phyloP scores from a whole-genome alignment of 2,888 invertebrate species.

The Ennomos fuscantarius region DNA sequence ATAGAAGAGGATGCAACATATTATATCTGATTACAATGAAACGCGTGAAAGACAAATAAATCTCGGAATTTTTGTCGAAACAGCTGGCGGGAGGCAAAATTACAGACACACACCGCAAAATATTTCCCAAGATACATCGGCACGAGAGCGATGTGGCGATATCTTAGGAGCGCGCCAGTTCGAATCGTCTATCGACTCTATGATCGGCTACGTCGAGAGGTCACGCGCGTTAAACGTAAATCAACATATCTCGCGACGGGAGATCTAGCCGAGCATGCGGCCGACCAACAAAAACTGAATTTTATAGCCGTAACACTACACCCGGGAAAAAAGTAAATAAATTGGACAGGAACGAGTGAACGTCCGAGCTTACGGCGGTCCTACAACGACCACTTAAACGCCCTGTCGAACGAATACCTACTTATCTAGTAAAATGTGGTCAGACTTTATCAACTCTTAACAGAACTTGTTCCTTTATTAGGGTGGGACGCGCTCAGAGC shows the following conservation, averaged over 20 bases:
- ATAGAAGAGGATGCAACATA: too few species aligned
- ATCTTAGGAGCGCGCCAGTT: constrained; percentile 75
- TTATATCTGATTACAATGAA: constrained; percentile 1
- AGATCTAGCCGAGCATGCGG: constrained; percentile 79
- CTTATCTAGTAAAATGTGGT: constrained; percentile 42
- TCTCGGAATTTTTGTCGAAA: constrained; percentile 72
- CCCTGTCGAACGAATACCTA: constrained; percentile 47
- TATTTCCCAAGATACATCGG: constrained; percentile 82
- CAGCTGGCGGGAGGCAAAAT: constrained; percentile 49
- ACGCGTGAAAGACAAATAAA: constrained; percentile 78
- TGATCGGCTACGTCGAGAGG: constrained; percentile 81
- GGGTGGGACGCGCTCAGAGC: constrained; percentile 22
- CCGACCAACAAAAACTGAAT: constrained; percentile 80
- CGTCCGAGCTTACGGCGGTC: constrained; percentile 60
- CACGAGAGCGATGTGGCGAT: constrained; percentile 82
- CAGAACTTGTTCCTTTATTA: constrained; percentile 36
- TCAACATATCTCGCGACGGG: constrained; percentile 85
- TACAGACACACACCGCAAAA: constrained; percentile 67
- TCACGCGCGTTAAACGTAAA: constrained; percentile 85
- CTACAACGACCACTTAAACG: constrained; percentile 53
- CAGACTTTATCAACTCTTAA: constrained; percentile 35
- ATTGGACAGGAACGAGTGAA: constrained; percentile 74
- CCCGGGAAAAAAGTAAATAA: constrained; percentile 79
- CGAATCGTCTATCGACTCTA: constrained; percentile 83
- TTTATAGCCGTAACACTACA: constrained; percentile 82